Base-by-base conservation (phyloP, 2,113 vertebrate species). In the Sylvicapra grimmia region DNA sequence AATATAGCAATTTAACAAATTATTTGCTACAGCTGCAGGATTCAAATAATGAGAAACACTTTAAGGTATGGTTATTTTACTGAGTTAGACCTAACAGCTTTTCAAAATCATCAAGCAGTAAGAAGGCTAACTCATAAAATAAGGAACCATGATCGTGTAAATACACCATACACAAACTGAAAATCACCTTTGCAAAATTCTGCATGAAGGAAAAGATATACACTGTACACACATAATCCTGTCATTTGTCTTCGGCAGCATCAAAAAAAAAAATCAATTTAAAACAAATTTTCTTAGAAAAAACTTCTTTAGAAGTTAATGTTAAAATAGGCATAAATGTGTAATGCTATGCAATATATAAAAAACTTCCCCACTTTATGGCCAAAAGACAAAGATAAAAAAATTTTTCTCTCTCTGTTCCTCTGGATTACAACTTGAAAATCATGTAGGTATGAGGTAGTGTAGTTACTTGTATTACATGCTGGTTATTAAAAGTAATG, bases 381-480 rank as follows among this genome's bases (percentile, higher is more conserved):
- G 97, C 86, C 96, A 97, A 97, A 98, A 97, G 85, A 97, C 97
- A 98, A 96, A 90, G 92, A 85, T 97, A 93, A 95, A 93, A 95
- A 96, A 59, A 25, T 33, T 83, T 97, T 92, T 94, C 8, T 59
- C 36, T 96, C 54, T 97, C 95, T 98, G 96, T 91, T 98, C 94
- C 98, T 97, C 97, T 97, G 79, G 97, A 98, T 98, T 96, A 98
- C 94, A 97, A 97, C 96, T 98, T 98, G 98, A 98, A 97, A 98
- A 94, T 98, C 97, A 97, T 95, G 90, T 92, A 97, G 93, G 94
- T 96, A 97, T 99, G 99, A 99, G 99, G 99, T 99, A 99, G 99
- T 98, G 98, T 98, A 98, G 98, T 98, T 96, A 97, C 95, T 98
- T 98, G 97, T 98, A 97, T 98, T 98, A 98, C 61, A 5, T 98